Evolutionary conservation across 2,888 invertebrate species (phyloP), one percentile per base, ranked within the genome.

Genomic region (Andrena bicolor): DNA sequence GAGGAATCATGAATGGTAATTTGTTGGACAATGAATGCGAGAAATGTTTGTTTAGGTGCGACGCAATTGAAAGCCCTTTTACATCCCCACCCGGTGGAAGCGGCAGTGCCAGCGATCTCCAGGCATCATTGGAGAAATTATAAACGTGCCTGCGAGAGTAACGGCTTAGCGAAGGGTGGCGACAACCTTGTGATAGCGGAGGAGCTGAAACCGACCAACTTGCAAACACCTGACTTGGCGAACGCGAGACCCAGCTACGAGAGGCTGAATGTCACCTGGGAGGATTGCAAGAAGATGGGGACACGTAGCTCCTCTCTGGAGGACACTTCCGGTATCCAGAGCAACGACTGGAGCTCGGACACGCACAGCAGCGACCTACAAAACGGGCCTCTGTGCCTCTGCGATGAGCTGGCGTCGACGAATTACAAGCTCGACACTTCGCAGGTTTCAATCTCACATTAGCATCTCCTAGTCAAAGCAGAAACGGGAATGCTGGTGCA

Each of bases 281-380:
- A 88, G 16, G 81, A 84, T n/a, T 80, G 71, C 20, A 80, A 77
- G 20, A 84, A 80, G 64, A 70, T 76, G 53, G 66, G 60, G 26
- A 88, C 80, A 2, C 77, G 68, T 5, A 56, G 63, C 16, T 80
- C 81, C 30, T 88, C 80, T 30, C 69, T 84, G 49, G 90, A 91
- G 6, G 88, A 91, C 77, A 90, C 89, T 74, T 91, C 90, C 70
- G 89, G 90, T 73, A 87, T 90, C 61, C 91, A 90, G 35, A 91
- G 89, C 70, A 89, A 89, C 74, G 88, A 89, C 30, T 90, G 90
- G 85, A 91, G 88, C 58, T 84, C 82, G 10, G 86, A 90, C 23
- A 85, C 84, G 2, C 83, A 83, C 26, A 91, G 86, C 63, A 87
- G 86, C 63, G 88, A 89, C 13, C 66, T 85, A 28, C 86, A 64